Base-by-base conservation (phyloP, 1,140 invertebrate genomes). In the Eumeta japonica region DNA sequence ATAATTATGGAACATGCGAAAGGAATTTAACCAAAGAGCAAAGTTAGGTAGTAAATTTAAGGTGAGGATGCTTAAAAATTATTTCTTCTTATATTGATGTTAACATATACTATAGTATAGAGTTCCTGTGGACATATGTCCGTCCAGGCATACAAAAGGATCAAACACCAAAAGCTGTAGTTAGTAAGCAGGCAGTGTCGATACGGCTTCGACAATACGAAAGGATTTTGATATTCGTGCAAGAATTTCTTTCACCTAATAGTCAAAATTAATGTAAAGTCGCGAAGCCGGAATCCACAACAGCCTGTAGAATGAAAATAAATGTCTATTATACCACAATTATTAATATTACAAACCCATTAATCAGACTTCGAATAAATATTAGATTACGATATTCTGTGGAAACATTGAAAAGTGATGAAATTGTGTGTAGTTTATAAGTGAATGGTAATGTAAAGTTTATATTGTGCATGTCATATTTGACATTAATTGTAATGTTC, bases 91-190 rank as follows among this genome's bases (percentile, higher is more conserved):
- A n/a, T n/a, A n/a, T n/a, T n/a, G n/a, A n/a, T n/a, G n/a, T n/a
- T n/a, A n/a, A n/a, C n/a, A n/a, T n/a, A n/a, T n/a, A n/a, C n/a
- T n/a, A n/a, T n/a, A n/a, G n/a, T n/a, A n/a, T n/a, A n/a, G n/a
- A n/a, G 56, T 68, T 68, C 65, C 68, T 68, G 65, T 59, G 68
- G 64, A 73, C 65, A 59, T 50, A 53, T 53, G 65, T 73, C 65
- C 68, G 60, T 66, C 58, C 64, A 67, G 65, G 64, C 57, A 43
- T 45, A 46, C 58, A 52, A 20, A 70, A 73, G 68, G 65, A 70
- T 64, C 51, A 65, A 52, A 73, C 68, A 73, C 68, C 68, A 73
- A 73, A 68, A 62, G n/a, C 61, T 62, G 64, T 73, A 73, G 65
- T 57, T 65, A 62, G 59, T 57, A 50, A 46, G 54, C 52, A 37